These are phyloP conservation scores for Leuctra nigra DNA, from an alignment of 2,888 invertebrate genomes.

Conservation along the genomic window DNA sequence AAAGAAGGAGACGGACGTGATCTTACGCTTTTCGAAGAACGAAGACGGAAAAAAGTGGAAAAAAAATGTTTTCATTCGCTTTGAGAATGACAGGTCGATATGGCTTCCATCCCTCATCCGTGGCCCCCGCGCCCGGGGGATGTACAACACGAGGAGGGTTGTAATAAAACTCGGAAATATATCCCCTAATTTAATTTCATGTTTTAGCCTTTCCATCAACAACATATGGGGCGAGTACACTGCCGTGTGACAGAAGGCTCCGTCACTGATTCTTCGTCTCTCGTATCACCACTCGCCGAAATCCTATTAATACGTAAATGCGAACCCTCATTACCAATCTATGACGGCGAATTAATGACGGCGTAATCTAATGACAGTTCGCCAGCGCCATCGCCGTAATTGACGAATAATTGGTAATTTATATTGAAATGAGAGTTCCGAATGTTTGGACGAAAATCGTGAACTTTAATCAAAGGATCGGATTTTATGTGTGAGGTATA, in stretches of 20 bases:
- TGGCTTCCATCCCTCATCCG: conserved; percentile 8
- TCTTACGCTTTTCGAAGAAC: background rate
- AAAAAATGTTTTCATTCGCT: background rate
- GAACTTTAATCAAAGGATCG: too few relatives aligned
- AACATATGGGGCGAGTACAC: conserved; percentile 1
- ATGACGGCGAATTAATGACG: too few relatives aligned
- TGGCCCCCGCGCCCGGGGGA: background rate
- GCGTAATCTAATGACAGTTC: too few relatives aligned
- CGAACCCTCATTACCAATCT: too few relatives aligned
- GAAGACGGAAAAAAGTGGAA: background rate
- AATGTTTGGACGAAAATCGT: too few relatives aligned
- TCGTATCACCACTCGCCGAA: too few relatives aligned
- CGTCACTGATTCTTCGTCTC: too few relatives aligned
- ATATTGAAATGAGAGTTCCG: too few relatives aligned
- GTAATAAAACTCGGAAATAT: conserved; percentile 10
- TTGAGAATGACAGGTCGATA: conserved; percentile 1
- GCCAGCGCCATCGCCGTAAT: too few relatives aligned
- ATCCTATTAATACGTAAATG: too few relatives aligned
- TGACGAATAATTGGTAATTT: too few relatives aligned
- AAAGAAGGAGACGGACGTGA: background rate
- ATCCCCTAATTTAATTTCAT: conserved; percentile 11
- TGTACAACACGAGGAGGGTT: background rate
- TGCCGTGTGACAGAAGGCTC: background rate
- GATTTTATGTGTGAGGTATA: too few relatives aligned
- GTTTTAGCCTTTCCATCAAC: conserved; percentile 12